These are phyloP conservation scores for Tringa solitaria DNA, from an alignment of 2,113 vertebrate genomes.

Conservation along the genomic window DNA sequence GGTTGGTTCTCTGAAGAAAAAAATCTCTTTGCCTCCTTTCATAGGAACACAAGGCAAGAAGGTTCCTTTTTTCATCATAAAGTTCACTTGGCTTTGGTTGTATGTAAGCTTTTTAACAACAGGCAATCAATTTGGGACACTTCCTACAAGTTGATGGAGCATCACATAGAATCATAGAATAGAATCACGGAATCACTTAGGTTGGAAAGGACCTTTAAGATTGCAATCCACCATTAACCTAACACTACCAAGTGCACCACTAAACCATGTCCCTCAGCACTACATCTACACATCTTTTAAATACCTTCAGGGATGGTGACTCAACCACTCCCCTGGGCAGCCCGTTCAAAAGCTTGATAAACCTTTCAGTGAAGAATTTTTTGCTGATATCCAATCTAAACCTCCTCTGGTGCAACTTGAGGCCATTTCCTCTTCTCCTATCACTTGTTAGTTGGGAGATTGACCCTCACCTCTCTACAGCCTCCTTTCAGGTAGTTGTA, in stretches of 20 bases:
- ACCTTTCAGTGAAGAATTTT: not conserved
- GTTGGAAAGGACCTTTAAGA: not conserved
- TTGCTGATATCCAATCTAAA: not conserved
- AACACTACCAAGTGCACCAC: not conserved
- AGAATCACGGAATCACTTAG: not conserved
- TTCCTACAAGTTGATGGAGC: not conserved
- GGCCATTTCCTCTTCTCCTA: not conserved
- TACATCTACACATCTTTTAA: not conserved
- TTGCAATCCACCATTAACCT: not conserved
- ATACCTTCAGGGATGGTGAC: not conserved
- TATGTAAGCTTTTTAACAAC: not conserved
- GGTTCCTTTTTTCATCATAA: not conserved
- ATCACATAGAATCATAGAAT: not conserved
- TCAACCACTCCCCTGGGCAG: not conserved
- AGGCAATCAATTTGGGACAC: not conserved
- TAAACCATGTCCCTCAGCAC: not conserved
- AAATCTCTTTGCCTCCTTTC: not conserved
- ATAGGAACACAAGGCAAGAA: not conserved
- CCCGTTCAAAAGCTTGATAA: not conserved
- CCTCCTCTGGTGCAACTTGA: not conserved
- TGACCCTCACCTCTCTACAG: rapidly evolving
- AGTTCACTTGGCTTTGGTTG: not conserved
- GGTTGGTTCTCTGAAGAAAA: not conserved
- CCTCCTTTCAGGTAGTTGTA: not conserved
- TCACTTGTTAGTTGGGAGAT: not conserved